Percentiles rank a stretch among this genome's conserved stretches.
phyloP scores from a whole-genome alignment of 2,113 vertebrate species.

The Varanus komodoensis region DNA sequence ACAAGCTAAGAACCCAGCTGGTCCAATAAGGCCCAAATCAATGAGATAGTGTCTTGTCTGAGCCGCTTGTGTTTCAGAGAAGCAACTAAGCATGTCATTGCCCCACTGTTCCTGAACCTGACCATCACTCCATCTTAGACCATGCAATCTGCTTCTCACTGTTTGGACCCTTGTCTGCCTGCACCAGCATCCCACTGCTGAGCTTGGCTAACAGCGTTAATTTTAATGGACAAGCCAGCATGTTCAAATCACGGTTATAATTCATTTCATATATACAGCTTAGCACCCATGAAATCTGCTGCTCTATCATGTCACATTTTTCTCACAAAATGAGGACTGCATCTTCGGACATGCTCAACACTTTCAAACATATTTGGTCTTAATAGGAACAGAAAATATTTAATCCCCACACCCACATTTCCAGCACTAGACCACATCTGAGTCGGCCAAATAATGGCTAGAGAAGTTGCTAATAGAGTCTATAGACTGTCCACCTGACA shows the following conservation, averaged over 20 bases:
- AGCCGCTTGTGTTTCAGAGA: neutral
- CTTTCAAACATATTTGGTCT: neutral
- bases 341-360: neutral
- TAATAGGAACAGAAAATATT: neutral
- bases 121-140: neutral
- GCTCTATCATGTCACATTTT: neutral
- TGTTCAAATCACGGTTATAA: neutral
- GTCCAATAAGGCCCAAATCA: neutral
- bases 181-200: neutral
- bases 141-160: neutral
- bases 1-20: neutral
- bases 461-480: neutral
- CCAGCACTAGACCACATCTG: neutral
- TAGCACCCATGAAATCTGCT: neutral
- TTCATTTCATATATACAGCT: neutral
- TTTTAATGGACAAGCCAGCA: neutral
- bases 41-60: neutral
- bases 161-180: neutral
- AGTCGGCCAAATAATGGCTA: neutral
- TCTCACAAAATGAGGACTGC: neutral
- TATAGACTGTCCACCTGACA: slow-evolving; percentile 39
- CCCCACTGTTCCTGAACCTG: neutral
- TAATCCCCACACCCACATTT: neutral
- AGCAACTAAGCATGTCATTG: neutral
- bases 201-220: neutral